phyloP scores from a whole-genome alignment of 2,888 invertebrate species.

The Drosophila cyrtoloma region DNA sequence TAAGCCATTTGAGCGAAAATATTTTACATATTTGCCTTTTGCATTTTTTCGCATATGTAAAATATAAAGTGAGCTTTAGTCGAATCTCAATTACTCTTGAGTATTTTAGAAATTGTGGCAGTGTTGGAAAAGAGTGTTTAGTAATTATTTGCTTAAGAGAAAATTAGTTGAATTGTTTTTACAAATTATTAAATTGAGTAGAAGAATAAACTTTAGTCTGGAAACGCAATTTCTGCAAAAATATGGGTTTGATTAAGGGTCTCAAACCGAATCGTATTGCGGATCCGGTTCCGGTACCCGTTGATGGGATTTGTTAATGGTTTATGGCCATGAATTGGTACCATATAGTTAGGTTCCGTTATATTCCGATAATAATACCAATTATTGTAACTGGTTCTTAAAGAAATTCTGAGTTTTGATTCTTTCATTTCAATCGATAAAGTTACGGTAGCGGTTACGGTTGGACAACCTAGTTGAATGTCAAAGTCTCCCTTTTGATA shows the following conservation, averaged over 20 bases:
- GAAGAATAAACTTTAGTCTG: not conserved
- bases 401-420: not conserved
- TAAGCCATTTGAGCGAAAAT: conserved; percentile 56
- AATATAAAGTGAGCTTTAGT: not conserved
- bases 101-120: not conserved
- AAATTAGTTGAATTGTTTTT: too few species aligned
- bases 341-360: too few species aligned
- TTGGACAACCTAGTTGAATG: not conserved
- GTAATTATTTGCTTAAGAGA: not conserved
- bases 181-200: not conserved
- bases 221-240: not conserved
- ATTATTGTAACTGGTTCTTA: not conserved
- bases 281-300: not conserved
- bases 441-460: not conserved
- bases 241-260: not conserved
- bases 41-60: conserved; percentile 44
- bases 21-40: conserved; percentile 70
- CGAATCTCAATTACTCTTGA: conserved; percentile 18
- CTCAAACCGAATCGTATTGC: not conserved
- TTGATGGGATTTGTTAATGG: too few species aligned
- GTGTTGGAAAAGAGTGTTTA: not conserved
- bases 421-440: not conserved
- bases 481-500: not conserved
- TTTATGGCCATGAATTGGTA: not conserved
- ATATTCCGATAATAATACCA: not conserved